Conservation (phyloP, 1,140 invertebrate genomes). For the Helicoverpa armigera region DNA sequence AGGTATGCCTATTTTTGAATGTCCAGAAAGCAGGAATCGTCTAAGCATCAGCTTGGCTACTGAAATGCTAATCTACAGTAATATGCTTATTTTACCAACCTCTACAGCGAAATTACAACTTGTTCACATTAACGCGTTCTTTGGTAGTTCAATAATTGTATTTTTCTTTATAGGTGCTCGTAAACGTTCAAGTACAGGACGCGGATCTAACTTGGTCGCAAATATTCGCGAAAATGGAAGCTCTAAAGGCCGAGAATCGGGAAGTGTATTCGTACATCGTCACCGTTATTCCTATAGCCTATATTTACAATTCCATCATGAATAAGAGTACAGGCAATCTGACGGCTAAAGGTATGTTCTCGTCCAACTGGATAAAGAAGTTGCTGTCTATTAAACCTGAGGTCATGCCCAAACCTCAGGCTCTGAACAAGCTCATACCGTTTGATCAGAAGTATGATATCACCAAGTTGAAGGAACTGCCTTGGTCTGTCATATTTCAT, state of each 20-base stretch:
- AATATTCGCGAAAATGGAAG: conserved; percentile 75
- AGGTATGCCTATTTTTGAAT: no score
- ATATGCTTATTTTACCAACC: no score
- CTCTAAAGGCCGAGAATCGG: conserved; percentile 60
- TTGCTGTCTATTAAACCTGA: conserved; percentile 54
- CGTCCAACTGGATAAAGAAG: conserved; percentile 54
- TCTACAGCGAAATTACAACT: background rate
- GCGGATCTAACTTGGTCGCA: conserved; percentile 63
- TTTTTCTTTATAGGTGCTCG: conserved; percentile 67
- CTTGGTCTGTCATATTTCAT: conserved; percentile 81
- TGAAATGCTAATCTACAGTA: no score
- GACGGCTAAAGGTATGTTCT: conserved; percentile 49
- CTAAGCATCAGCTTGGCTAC: no score
- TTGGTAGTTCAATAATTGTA: background rate
- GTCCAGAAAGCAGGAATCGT: no score
- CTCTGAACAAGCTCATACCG: conserved; percentile 53
- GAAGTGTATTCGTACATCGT: conserved; percentile 76
- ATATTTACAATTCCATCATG: conserved; percentile 75
- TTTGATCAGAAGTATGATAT: conserved; percentile 72
- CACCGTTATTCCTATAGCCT: conserved; percentile 72
- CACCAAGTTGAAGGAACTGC: conserved; percentile 72
- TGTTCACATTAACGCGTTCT: background rate
- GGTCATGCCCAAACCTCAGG: conserved; percentile 51
- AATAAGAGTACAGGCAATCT: conserved; percentile 55
- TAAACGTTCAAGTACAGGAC: conserved; percentile 75